Evolutionary conservation across 2,888 invertebrate species (phyloP), one percentile per base, ranked within the genome.

Genomic region (Latheticus oryzae): DNA sequence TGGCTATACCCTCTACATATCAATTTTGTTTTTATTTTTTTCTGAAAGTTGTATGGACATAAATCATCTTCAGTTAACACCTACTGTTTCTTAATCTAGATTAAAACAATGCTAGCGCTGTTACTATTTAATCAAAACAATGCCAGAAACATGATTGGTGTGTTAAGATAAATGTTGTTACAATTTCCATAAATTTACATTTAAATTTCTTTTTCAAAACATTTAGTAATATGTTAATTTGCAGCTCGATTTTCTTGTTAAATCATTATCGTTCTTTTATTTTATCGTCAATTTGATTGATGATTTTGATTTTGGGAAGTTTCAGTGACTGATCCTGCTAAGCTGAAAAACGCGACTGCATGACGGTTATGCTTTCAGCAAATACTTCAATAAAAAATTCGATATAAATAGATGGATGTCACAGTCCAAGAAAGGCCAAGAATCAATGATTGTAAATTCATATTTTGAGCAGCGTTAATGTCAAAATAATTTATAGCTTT

Each of bases 401-500:
- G 8, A 7, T 50, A 37, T 50, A 37, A 50, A 50, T 50, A 50
- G 37, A 5, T 12, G 50, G 38, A 35, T 17, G 37, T 28, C 17
- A 15, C 15, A 21, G n/a, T 23, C 5, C 11, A 21, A 21, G 21
- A 7, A 21, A 12, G 38, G 12, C 21, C 7, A 30, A 7, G 43
- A 43, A 21, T 45, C 24, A 30, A 30, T 40, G 38, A 38, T 21
- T 21, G n/a, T n/a, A n/a, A n/a, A n/a, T n/a, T 5, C 17, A 16
- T 38, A 16, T 26, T 51, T 48, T 16, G 48, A 45, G 13, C 3
- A 48, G 7, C 37, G 13, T 51, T 38, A 51, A 51, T 21, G 51
- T 51, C 50, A 28, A 12, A 11, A 50, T 50, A 37, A 50, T 50
- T 50, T 50, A 38, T 30, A 38, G 30, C 37, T 51, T 40, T 8